Base-by-base conservation (phyloP, 2,888 invertebrate genomes). In the Cacoxenus indagator region DNA sequence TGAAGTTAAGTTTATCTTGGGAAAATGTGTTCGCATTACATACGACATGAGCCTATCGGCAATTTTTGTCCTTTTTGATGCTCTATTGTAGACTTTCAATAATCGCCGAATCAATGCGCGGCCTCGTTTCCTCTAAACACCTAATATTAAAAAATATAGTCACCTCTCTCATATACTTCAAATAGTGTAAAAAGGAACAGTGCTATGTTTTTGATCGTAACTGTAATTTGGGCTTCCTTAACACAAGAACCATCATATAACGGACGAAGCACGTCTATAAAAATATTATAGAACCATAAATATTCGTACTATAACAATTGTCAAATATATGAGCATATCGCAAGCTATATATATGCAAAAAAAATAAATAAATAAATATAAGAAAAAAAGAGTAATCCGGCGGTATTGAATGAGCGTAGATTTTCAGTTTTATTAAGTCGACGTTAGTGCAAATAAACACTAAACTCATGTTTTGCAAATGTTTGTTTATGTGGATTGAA, bases 201-300 rank as follows among this genome's bases (percentile, higher is more conserved):
- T n/a, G n/a, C n/a, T n/a, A n/a, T n/a, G n/a, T n/a, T n/a, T n/a
- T n/a, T n/a, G n/a, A n/a, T n/a, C n/a, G n/a, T n/a, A n/a, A n/a
- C n/a, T n/a, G n/a, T n/a, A n/a, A n/a, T n/a, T n/a, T n/a, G n/a
- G n/a, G n/a, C n/a, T n/a, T n/a, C n/a, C n/a, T n/a, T n/a, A n/a
- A n/a, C n/a, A n/a, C n/a, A n/a, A n/a, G n/a, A n/a, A 61, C 9
- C 37, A 31, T 8, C 37, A 2, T 22, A 31, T 62, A 68, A 29
- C 37, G 31, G 29, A 37, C 22, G 31, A 70, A 75, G 55, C 17
- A 66, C n/a, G 77, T 75, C 74, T 55, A 77, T 77, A 77, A 77
- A 77, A 77, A 72, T 76, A 77, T 77, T 73, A 76, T 72, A 66
- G 71, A 66, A 62, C 26, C 68, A 76, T 77, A 77, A 75, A 77